Evolutionary conservation across 2,888 invertebrate species (phyloP).

Genomic region (Bedellia somnulentella): DNA sequence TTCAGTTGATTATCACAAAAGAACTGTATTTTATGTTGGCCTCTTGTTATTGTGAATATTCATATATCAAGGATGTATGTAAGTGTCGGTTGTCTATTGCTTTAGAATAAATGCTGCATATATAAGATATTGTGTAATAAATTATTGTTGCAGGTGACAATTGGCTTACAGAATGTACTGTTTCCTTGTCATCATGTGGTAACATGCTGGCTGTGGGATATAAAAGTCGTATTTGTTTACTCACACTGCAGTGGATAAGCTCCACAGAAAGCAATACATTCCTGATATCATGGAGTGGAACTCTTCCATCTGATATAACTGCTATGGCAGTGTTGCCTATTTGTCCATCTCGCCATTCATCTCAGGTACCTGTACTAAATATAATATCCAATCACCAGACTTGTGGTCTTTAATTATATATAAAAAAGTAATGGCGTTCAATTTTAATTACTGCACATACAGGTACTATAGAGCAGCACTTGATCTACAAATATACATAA

Average conservation of each 20-base stretch:
- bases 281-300: conserved; percentile 49
- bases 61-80: not conserved
- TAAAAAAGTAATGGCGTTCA: too few relatives aligned
- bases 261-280: conserved; percentile 40
- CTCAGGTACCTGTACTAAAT: conserved; percentile 45
- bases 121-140: conserved; percentile 4
- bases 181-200: conserved; percentile 47
- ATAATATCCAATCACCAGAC: not conserved
- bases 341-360: conserved; percentile 44
- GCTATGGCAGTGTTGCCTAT: conserved; percentile 34
- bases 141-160: conserved; percentile 24
- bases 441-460: too few relatives aligned
- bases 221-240: conserved; percentile 36
- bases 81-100: too few relatives aligned
- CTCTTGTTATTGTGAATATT: too few relatives aligned
- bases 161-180: conserved; percentile 43
- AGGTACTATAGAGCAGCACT: too few relatives aligned
- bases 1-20: too few relatives aligned
- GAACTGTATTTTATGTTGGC: too few relatives aligned
- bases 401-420: not conserved
- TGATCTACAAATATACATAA: too few relatives aligned
- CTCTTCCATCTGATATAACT: conserved; percentile 37
- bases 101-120: too few relatives aligned
- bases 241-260: conserved; percentile 49
- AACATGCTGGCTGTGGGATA: conserved; percentile 39